Evolutionary conservation across 2,888 invertebrate species (phyloP).

Genomic region (Ectemnius cavifrons): DNA sequence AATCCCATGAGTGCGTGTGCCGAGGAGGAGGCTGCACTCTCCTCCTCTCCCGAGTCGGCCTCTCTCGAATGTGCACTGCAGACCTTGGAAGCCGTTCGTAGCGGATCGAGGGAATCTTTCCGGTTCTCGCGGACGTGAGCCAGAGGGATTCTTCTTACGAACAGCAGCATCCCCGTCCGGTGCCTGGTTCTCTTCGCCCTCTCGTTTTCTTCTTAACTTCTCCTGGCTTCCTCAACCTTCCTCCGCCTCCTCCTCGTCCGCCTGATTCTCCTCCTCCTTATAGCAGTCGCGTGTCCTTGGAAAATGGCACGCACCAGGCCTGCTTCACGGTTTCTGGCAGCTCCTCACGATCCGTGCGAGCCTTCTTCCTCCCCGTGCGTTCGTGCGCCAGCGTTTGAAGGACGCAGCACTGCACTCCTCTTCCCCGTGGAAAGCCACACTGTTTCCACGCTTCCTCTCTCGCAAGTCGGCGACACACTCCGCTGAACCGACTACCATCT

Average conservation of each 20-base stretch:
- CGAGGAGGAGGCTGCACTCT: constrained; percentile 23
- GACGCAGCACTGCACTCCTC: not conserved
- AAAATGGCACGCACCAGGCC: constrained; percentile 60
- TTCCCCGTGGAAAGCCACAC: too few relatives aligned
- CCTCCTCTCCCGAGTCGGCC: constrained; percentile 33
- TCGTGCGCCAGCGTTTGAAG: not conserved
- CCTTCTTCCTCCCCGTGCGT: not conserved
- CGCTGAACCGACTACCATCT: not conserved
- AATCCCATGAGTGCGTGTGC: constrained; percentile 5
- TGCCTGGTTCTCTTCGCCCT: not conserved
- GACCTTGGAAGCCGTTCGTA: constrained; percentile 76
- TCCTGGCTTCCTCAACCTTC: not conserved
- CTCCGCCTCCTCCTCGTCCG: not conserved
- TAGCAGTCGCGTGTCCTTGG: constrained; percentile 63
- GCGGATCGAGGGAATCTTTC: constrained; percentile 78
- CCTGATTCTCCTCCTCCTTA: constrained; percentile 12
- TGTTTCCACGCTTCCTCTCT: too few relatives aligned
- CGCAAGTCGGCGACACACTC: too few relatives aligned
- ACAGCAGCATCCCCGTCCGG: constrained; percentile 21
- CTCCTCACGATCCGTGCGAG: constrained; percentile 17
- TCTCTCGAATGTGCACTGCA: constrained; percentile 60
- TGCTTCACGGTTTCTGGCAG: constrained; percentile 64
- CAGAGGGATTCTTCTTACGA: constrained; percentile 56
- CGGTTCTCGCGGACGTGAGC: constrained; percentile 73
- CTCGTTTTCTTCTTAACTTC: not conserved